phyloP scores from a whole-genome alignment of 2,113 vertebrate species.

The Pollimyrus isidori region DNA sequence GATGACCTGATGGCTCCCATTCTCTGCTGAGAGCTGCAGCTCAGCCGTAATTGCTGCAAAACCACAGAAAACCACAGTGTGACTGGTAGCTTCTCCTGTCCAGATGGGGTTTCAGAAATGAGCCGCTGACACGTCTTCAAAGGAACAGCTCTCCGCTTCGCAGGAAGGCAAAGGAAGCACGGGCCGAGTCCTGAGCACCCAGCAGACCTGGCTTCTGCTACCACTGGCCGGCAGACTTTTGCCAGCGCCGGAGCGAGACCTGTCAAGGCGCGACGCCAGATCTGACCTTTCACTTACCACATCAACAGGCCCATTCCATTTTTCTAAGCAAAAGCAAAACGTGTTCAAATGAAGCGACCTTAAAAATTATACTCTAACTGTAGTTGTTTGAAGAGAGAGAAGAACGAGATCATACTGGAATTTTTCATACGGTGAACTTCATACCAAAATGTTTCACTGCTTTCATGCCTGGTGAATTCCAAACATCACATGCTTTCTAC shows the following conservation, averaged over 20 bases:
- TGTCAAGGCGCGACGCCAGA: neutral
- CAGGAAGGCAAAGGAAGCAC: constrained; percentile 32
- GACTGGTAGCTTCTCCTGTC: neutral
- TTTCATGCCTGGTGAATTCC: neutral
- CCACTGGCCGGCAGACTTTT: neutral
- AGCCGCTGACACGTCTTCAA: neutral
- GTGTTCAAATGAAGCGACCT: neutral
- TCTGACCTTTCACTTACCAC: constrained; percentile 25
- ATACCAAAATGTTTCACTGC: neutral
- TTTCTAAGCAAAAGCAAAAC: constrained; percentile 23
- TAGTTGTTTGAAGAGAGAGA: constrained; percentile 19
- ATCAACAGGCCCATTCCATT: constrained; percentile 23
- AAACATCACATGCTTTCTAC: neutral
- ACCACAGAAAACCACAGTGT: constrained; percentile 16
- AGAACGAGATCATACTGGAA: neutral
- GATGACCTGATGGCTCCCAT: neutral
- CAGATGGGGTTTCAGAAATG: neutral
- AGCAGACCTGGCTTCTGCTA: neutral
- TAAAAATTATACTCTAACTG: neutral
- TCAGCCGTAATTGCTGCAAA: neutral
- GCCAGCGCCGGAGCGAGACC: neutral
- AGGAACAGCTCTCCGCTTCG: constrained; percentile 16
- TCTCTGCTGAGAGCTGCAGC: neutral
- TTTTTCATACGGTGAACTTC: constrained; percentile 10
- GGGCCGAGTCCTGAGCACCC: constrained; percentile 24